These are phyloP conservation scores for Silurus aristotelis DNA, from an alignment of 2,797 vertebrate genomes.

Conservation along the genomic window DNA sequence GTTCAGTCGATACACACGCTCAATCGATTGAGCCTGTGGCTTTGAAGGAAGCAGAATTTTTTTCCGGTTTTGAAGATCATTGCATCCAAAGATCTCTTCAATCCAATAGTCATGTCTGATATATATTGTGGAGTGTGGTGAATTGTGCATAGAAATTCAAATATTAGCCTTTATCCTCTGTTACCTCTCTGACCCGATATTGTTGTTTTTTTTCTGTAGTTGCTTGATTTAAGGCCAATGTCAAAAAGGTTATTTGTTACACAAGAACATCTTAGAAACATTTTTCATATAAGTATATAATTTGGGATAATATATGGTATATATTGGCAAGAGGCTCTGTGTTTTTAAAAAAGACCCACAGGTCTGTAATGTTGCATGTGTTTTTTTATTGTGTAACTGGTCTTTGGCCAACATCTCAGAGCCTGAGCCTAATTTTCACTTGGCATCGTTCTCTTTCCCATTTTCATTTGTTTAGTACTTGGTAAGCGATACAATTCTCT, in stretches of 20 bases:
- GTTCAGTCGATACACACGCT: conserved; percentile 37
- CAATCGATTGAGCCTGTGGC: conserved; percentile 44
- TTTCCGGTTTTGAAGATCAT: conserved; percentile 33
- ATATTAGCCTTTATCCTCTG: not conserved
- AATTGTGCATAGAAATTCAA: conserved; percentile 2
- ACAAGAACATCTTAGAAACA: not conserved
- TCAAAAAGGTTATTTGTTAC: conserved; percentile 15
- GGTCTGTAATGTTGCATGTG: not conserved
- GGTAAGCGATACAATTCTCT: not conserved
- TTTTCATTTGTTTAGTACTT: conserved; percentile 32
- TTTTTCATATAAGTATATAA: not conserved
- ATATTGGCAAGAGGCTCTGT: not conserved
- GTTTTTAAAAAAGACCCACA: not conserved
- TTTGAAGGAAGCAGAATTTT: conserved; percentile 29
- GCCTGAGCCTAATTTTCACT: conserved; percentile 7
- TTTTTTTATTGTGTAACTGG: not conserved
- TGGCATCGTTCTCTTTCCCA: conserved; percentile 19
- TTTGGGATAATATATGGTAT: not conserved
- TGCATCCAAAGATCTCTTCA: conserved; percentile 24
- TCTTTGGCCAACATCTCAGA: conserved; percentile 11
- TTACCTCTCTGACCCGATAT: conserved; percentile 21
- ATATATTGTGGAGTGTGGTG: not conserved
- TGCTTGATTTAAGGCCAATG: conserved; percentile 13
- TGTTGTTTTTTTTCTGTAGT: not conserved
- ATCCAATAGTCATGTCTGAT: conserved; percentile 33